Evolutionary conservation across 2,113 vertebrate species (phyloP).

Genomic region (Chelonoidis abingdonii): DNA sequence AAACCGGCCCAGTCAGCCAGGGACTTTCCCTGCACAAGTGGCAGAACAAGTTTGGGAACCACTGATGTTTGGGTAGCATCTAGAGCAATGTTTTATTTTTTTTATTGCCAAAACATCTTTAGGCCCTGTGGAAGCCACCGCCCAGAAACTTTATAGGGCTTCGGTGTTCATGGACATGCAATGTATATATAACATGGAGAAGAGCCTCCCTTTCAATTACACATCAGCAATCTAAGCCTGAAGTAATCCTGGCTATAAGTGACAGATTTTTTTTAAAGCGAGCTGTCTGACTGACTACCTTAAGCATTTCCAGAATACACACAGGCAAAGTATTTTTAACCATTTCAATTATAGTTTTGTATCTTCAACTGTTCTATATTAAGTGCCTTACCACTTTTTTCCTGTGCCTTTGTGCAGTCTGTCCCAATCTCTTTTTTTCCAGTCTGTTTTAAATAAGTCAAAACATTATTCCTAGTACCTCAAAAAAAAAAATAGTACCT

Average conservation of each 20-base stretch:
- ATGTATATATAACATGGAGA: slow-evolving; percentile 29
- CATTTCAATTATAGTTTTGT: slow-evolving; percentile 53
- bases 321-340: slow-evolving; percentile 63
- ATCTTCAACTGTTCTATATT: slow-evolving; percentile 29
- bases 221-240: slow-evolving; percentile 27
- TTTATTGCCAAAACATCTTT: not conserved
- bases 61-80: no score
- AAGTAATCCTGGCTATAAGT: slow-evolving; percentile 24
- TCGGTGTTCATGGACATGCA: slow-evolving; percentile 9
- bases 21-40: no score
- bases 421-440: slow-evolving; percentile 12
- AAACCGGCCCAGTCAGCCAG: no score
- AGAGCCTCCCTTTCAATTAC: not conserved
- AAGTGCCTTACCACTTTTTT: slow-evolving; percentile 29
- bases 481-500: not conserved
- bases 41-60: no score
- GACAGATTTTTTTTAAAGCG: slow-evolving; percentile 17
- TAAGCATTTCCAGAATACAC: slow-evolving; percentile 24
- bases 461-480: not conserved
- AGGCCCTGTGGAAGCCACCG: not conserved
- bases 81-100: not conserved
- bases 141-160: not conserved
- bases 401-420: not conserved
- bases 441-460: slow-evolving; percentile 25
- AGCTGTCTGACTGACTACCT: slow-evolving; percentile 54